Base-by-base conservation (phyloP, 1,140 invertebrate species). In the Dendrolimus kikuchii region DNA sequence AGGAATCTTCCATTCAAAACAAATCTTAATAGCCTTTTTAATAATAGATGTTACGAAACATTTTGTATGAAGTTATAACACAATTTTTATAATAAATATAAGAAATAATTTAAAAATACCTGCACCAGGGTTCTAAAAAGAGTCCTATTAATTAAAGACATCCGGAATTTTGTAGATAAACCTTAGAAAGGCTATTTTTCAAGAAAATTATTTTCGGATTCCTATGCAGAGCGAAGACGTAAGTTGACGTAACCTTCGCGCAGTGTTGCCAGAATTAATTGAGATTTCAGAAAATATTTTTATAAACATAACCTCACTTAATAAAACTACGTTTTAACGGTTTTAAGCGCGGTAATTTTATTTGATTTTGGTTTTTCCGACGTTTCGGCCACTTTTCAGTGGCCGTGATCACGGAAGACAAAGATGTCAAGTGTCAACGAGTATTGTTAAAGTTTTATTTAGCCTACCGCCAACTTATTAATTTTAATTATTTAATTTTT, bases 61-160 rank as follows among this genome's bases (percentile, higher is more conserved):
- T 50, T 48, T 62, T 58, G 23, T 6, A 38, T n/a, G 40, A 38
- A 38, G 44, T 55, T 46, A 50, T 5, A 54, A 40, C 5, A 6
- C n/a, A 58, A 49, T 38, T n/a, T 40, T 46, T 43, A 10, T 54
- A 47, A 51, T 40, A 7, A 8, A 51, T 46, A 45, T 51, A 49
- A 36, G 44, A 38, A 55, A 39, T 51, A 6, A 47, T 36, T 39
- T 9, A 46, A 55, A 41, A 7, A 43, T 57, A 86, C 82, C 82
- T 86, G 82, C 36, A 75, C 49, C 41, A 86, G 58, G 38, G 77
- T 67, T 52, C 82, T 72, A 48, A 77, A 73, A 55, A 82, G 51
- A 55, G 83, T 86, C 65, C 80, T 77, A 46, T 66, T 71, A 51
- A 86, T 76, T 39, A 81, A 56, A 48, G 82, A 77, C 82, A 83